A percentile compares a stretch with the other conserved stretches of the same genome.
Evolutionary conservation across 2,888 invertebrate genomes (phyloP).

Genomic region (Melanargia galathea): DNA sequence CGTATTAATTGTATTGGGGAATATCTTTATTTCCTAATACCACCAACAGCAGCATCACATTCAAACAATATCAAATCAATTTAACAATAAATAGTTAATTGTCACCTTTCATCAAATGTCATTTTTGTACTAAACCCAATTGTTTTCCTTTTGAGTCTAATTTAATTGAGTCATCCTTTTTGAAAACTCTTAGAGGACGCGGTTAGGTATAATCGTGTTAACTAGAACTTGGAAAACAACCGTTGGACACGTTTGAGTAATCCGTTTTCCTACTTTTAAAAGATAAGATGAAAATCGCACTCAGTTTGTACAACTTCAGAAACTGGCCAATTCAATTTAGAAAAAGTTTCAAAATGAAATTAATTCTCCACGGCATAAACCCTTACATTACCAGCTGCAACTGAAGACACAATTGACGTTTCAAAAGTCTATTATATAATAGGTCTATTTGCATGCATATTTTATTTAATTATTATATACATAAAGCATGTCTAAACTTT

Average conservation of each 20-base stretch:
- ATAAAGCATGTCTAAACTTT: too few species aligned
- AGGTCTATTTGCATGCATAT: too few species aligned
- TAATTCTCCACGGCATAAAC: too few species aligned
- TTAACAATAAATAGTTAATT: too few species aligned
- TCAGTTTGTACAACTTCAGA: background rate
- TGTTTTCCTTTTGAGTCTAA: slow-evolving; percentile 1
- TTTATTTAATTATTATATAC: too few species aligned
- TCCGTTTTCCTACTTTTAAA: background rate
- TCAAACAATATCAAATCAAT: background rate
- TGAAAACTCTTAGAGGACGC: background rate
- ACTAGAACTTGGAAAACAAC: background rate
- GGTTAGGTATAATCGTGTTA: background rate
- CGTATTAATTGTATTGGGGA: too few species aligned
- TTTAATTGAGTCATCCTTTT: slow-evolving; percentile 7
- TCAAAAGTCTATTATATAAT: too few species aligned
- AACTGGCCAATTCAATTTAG: background rate
- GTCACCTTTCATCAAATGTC: background rate
- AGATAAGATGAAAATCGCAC: slow-evolving; percentile 2
- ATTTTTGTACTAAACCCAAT: background rate
- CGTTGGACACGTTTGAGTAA: background rate
- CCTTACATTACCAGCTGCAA: too few species aligned
- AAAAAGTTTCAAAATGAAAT: background rate
- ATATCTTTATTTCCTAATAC: too few species aligned
- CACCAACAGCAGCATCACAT: too few species aligned
- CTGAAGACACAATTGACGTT: too few species aligned